Conservation (phyloP, 2,888 invertebrate genomes). For the Amblyjoppa fuscipennis region DNA sequence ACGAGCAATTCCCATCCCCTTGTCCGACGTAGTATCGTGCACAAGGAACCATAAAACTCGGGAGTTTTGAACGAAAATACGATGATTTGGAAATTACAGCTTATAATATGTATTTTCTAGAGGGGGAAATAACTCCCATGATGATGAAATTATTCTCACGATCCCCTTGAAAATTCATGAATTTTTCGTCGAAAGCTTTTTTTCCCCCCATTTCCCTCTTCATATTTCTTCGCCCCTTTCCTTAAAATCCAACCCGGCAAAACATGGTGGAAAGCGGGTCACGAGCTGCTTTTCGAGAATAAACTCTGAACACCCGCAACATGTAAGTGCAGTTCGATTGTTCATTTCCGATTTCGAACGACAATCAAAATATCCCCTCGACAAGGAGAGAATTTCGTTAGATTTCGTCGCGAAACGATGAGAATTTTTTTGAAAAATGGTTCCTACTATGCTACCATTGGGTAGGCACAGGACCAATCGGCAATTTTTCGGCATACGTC, state of each 20-base stretch:
- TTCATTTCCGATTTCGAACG: not conserved
- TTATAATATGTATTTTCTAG: not conserved
- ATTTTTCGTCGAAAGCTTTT: conserved; percentile 6
- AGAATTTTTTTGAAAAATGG: not conserved
- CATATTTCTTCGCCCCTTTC: not conserved
- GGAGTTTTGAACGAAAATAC: not conserved
- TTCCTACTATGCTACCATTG: not conserved
- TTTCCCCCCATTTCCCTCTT: not conserved
- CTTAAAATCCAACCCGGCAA: not conserved
- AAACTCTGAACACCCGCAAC: not conserved
- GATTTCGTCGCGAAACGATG: not conserved
- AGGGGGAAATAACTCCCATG: no score
- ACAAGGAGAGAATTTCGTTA: not conserved
- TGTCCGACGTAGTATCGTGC: conserved; percentile 12
- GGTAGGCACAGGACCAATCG: not conserved
- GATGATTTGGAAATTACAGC: not conserved
- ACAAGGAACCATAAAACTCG: conserved; percentile 15
- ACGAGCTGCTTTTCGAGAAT: conserved; percentile 25
- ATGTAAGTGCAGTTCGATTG: conserved; percentile 7
- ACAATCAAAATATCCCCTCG: not conserved
- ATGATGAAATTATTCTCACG: not conserved
- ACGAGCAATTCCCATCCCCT: conserved; percentile 34
- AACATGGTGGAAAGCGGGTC: not conserved
- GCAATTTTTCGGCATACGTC: not conserved
- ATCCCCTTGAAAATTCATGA: conserved; percentile 19